Evolutionary conservation across 2,113 vertebrate species (phyloP).

Genomic region (Engraulis encrasicolus): DNA sequence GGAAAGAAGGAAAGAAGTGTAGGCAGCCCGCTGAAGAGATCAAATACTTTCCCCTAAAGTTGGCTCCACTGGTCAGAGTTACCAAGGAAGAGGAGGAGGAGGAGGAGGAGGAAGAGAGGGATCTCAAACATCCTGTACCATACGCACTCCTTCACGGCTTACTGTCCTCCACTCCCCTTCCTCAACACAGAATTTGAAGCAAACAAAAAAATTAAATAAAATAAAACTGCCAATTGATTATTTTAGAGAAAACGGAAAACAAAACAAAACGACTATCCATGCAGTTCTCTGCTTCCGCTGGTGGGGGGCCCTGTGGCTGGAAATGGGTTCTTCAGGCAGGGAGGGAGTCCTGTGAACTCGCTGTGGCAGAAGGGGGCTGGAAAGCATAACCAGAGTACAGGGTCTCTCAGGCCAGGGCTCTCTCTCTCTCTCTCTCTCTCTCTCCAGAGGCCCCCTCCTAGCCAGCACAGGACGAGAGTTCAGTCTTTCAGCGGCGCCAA

Average conservation of each 20-base stretch:
- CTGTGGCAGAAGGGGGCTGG: not conserved
- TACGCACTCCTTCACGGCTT: too few relatives aligned
- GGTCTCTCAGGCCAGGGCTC: slow-evolving; percentile 1
- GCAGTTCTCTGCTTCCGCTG: slow-evolving; percentile 66
- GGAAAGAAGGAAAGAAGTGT: not conserved
- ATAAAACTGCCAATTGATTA: not conserved
- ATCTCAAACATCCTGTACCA: too few relatives aligned
- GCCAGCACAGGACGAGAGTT: not conserved
- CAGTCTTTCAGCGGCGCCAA: not conserved
- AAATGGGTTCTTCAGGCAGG: not conserved
- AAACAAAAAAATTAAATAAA: too few relatives aligned
- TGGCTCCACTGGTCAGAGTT: too few relatives aligned
- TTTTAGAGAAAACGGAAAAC: slow-evolving; percentile 31
- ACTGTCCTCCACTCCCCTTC: not conserved
- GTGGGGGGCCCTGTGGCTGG: slow-evolving; percentile 51
- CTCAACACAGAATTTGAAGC: not conserved
- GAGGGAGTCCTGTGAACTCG: not conserved
- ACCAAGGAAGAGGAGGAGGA: too few relatives aligned
- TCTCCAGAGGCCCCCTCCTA: slow-evolving; percentile 1
- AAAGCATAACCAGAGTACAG: slow-evolving; percentile 37
- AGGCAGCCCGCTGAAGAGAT: not conserved
- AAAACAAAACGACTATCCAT: slow-evolving; percentile 56
- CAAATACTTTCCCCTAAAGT: too few relatives aligned
- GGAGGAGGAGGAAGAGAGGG: too few relatives aligned
- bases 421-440: too few relatives aligned